These are phyloP conservation scores for Zoanthus solanderi DNA, from an alignment of 92 coral and sea anemone species.

Conservation along the genomic window DNA sequence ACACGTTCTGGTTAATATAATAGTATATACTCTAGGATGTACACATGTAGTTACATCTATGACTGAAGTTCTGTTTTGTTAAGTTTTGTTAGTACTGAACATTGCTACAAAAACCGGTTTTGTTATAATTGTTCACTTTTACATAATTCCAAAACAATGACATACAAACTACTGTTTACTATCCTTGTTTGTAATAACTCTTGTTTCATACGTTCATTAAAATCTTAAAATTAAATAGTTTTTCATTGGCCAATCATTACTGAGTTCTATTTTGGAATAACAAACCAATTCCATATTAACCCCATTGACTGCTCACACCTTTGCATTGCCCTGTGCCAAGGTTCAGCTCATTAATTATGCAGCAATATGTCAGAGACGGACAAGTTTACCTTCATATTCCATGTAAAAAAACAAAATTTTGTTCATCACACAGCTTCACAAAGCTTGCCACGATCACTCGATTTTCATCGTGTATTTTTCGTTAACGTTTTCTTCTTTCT, in stretches of 20 bases:
- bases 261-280: slow-evolving; percentile 2
- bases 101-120: slow-evolving; percentile 1
- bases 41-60: neutral
- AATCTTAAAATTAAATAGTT: slow-evolving; percentile 1
- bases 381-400: slow-evolving; percentile 44
- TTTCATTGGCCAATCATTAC: slow-evolving; percentile 4
- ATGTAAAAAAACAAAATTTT: slow-evolving; percentile 36
- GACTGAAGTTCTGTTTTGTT: slow-evolving; percentile 1
- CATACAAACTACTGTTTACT: slow-evolving; percentile 3
- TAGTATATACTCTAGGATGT: slow-evolving; percentile 1
- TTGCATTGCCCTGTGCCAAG: slow-evolving; percentile 18
- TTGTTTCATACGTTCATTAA: slow-evolving; percentile 2
- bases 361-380: slow-evolving; percentile 44
- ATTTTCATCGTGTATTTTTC: slow-evolving; percentile 2
- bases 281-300: slow-evolving; percentile 3
- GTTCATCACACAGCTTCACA: slow-evolving; percentile 39
- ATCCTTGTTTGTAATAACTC: slow-evolving; percentile 3
- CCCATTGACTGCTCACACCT: slow-evolving; percentile 4
- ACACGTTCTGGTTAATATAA: neutral
- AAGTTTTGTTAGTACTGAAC: slow-evolving; percentile 3
- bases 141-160: slow-evolving; percentile 2
- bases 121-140: neutral
- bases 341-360: slow-evolving; percentile 43
- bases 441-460: slow-evolving; percentile 26
- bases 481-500: slow-evolving; percentile 3